These are phyloP conservation scores for Drosophila mercatorum DNA, from an alignment of 2,888 invertebrate species.

Conservation along the genomic window DNA sequence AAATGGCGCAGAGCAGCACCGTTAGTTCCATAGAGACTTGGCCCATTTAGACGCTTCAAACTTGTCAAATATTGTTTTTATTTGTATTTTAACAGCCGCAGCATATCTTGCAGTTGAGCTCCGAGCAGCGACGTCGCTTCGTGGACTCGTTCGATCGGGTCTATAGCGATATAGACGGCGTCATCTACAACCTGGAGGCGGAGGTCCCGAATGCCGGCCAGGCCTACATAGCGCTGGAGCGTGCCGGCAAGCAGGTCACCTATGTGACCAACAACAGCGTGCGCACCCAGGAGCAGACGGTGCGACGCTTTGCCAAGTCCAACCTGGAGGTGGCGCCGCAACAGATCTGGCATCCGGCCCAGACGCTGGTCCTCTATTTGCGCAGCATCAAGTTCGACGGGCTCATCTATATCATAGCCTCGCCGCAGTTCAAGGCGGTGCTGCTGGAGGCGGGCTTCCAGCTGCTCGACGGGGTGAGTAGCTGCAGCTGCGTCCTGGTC, in stretches of 20 bases:
- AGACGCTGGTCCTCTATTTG: conserved; percentile 85
- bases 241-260: conserved; percentile 83
- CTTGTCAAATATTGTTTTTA: not conserved
- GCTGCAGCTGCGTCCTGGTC: not conserved
- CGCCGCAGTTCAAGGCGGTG: conserved; percentile 77
- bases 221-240: conserved; percentile 80
- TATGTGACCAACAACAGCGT: conserved; percentile 85
- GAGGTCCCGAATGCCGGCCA: conserved; percentile 80
- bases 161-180: conserved; percentile 87
- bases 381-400: conserved; percentile 85
- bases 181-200: conserved; percentile 82
- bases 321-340: conserved; percentile 75
- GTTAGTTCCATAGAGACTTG: not conserved
- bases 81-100: conserved; percentile 8
- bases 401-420: conserved; percentile 85
- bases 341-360: conserved; percentile 84
- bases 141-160: conserved; percentile 86
- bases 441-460: conserved; percentile 84
- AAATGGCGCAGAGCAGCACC: conserved; percentile 25
- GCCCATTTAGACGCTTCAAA: not conserved
- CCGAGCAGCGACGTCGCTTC: conserved; percentile 81
- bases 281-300: conserved; percentile 65
- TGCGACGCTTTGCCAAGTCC: conserved; percentile 59
- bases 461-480: conserved; percentile 83
- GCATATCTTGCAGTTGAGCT: conserved; percentile 74